Evolutionary conservation across 2,797 vertebrate species (phyloP).

Genomic region (Coendou prehensilis): DNA sequence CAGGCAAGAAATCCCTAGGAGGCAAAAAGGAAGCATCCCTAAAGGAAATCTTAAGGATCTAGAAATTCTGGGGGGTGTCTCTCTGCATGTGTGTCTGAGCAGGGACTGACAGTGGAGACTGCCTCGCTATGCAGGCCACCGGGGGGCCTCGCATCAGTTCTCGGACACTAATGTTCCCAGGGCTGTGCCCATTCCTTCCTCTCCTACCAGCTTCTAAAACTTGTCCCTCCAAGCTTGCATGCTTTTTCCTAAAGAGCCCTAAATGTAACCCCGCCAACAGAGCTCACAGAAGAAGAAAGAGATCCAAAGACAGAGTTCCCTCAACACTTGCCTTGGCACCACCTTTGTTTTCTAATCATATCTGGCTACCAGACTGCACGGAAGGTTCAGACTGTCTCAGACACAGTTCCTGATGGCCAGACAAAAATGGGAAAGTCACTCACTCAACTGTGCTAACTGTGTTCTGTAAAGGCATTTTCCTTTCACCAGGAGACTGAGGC

Average conservation of each 20-base stretch:
- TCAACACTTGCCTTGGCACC: background rate
- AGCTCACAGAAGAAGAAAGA: background rate
- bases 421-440: background rate
- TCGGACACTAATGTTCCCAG: background rate
- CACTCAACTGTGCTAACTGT: background rate
- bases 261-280: background rate
- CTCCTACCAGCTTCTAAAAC: constrained; percentile 3
- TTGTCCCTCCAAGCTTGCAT: background rate
- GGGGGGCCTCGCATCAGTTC: background rate
- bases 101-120: background rate
- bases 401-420: background rate
- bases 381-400: background rate
- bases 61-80: background rate
- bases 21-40: constrained; percentile 68
- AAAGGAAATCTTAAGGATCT: constrained; percentile 50
- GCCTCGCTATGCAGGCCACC: background rate
- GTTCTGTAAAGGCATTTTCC: background rate
- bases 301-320: background rate
- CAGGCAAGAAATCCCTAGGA: constrained; percentile 79
- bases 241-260: background rate
- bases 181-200: background rate
- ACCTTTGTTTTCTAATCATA: background rate
- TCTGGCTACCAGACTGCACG: background rate
- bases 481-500: background rate
- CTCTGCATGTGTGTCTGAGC: background rate